Evolutionary conservation across 1,140 invertebrate species (phyloP).

Genomic region (Tetramorium parvispinum): DNA sequence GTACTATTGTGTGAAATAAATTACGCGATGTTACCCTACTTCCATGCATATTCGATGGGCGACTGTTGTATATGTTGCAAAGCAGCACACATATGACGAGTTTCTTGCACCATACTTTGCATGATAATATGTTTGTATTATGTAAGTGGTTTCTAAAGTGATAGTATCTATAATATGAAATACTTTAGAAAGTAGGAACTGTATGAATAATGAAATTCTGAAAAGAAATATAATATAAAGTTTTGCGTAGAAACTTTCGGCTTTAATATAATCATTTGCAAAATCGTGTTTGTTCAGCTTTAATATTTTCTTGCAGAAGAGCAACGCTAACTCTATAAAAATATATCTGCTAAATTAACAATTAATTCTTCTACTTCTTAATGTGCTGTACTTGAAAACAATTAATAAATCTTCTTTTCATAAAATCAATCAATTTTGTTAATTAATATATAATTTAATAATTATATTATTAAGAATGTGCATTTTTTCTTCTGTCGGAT

Average conservation of each 20-base stretch:
- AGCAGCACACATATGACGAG: slow-evolving; percentile 7
- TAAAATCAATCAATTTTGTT: slow-evolving; percentile 6
- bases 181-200: slow-evolving; percentile 11
- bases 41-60: slow-evolving; percentile 22
- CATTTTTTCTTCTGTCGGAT: background rate
- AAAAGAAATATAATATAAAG: slow-evolving; percentile 14
- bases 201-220: slow-evolving; percentile 45
- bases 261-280: slow-evolving; percentile 18
- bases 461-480: background rate
- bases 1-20: background rate
- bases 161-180: slow-evolving; percentile 29
- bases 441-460: background rate
- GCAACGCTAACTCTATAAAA: background rate
- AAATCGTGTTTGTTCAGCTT: background rate
- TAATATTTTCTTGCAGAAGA: background rate
- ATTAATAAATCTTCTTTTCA: background rate
- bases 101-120: slow-evolving; percentile 40
- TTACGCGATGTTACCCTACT: background rate
- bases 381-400: background rate
- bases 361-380: background rate
- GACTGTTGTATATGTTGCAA: slow-evolving; percentile 21
- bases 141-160: slow-evolving; percentile 42
- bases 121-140: slow-evolving; percentile 56
- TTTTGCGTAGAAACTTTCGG: background rate
- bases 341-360: background rate